Percentiles rank a stretch among this genome's conserved stretches.
Conservation (phyloP, 1,140 invertebrate genomes). For the Papilio polyxenes region DNA sequence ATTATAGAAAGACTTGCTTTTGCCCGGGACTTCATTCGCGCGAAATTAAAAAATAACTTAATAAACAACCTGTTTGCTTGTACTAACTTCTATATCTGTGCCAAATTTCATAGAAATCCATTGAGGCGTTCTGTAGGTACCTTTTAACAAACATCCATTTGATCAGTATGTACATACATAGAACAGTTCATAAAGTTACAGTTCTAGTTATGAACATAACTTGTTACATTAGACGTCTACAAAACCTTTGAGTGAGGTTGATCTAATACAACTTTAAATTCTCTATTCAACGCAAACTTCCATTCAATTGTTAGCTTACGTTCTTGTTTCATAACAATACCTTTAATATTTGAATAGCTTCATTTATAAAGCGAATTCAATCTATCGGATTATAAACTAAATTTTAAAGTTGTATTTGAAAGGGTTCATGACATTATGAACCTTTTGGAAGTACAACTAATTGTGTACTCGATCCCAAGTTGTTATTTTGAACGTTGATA, state of each 20-base stretch:
- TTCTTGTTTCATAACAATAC: background rate
- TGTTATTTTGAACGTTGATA: background rate
- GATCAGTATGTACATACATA: too few species aligned
- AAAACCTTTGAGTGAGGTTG: background rate
- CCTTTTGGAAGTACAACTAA: background rate
- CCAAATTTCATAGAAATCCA: too few species aligned
- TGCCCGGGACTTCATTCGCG: too few species aligned
- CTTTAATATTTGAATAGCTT: slow-evolving; percentile 3
- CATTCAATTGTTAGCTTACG: background rate
- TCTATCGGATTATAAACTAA: slow-evolving; percentile 16
- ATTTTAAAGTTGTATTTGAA: background rate
- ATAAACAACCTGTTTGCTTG: too few species aligned
- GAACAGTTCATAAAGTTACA: too few species aligned
- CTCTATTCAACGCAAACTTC: background rate
- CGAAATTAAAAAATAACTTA: too few species aligned
- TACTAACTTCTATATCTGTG: too few species aligned
- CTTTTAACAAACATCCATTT: too few species aligned
- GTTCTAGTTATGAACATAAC: too few species aligned
- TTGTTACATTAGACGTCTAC: background rate
- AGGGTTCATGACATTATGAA: background rate
- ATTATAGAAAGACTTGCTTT: too few species aligned
- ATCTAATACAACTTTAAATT: background rate
- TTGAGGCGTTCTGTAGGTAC: too few species aligned
- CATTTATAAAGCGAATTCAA: background rate
- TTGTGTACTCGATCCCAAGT: background rate